Base-by-base conservation (phyloP, 2,797 vertebrate species). In the Rachycentron canadum region DNA sequence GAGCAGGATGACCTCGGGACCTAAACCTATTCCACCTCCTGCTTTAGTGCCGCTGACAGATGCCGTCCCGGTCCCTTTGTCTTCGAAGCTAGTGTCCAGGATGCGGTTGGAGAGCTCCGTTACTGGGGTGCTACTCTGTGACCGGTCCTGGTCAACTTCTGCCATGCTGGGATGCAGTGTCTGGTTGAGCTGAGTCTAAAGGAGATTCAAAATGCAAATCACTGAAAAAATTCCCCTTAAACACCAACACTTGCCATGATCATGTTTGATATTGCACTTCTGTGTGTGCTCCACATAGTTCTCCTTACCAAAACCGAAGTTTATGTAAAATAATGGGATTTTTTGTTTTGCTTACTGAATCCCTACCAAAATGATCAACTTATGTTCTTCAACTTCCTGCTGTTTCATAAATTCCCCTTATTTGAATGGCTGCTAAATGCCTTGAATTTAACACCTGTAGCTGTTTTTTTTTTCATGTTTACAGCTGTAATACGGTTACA, bases 71-170 rank as follows among this genome's bases (percentile, higher is more conserved):
- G 73, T 36, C 17, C 93, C 87, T 72, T 79, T 91, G 79, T 96
- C 95, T 55, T 97, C 96, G 67, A 99, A 96, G 71, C 96, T 93
- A 0, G 94, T 89, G 77, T 97, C 96, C 92, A 95, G 88, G 87
- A 99, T 98, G 73, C 96, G 96, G 78, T 96, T 96, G 57, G 97
- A 97, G 57, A 99, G 96, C 77, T 99, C 98, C 0, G 97, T 96
- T 82, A 99, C 95, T 0, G 98, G 98, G 7, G 97, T 99, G 77
- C 96, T 96, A 12, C 96, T 97, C 77, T 93, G 95, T 2, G 94
- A 96, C 80, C 98, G 96, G 71, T 94, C 95, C 86, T 95, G 95
- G 47, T 95, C 95, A 0, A 86, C 45, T 38, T 95, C 93, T 0
- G 76, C 74, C 28, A 76, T n/a, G 32, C 34, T 53, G 38, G 69